Evolutionary conservation across 2,113 vertebrate genomes (phyloP).

Genomic region (Monopterus albus): DNA sequence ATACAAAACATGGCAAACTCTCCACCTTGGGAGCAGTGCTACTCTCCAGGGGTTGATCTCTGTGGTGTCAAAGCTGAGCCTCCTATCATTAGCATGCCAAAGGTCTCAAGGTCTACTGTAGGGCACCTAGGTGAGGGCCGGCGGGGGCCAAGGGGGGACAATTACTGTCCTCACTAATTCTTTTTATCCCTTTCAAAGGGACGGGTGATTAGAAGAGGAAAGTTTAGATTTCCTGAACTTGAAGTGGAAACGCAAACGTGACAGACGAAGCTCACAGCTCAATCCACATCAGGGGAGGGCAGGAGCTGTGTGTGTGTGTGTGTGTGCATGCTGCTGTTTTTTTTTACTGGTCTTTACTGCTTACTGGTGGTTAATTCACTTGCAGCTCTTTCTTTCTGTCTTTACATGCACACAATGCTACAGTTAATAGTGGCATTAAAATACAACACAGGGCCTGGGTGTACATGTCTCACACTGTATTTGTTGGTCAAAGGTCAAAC

Average conservation of each 20-base stretch:
- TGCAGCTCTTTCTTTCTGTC: background rate
- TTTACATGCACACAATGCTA: constrained; percentile 7
- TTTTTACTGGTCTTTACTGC: background rate
- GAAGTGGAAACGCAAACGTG: constrained; percentile 84
- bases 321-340: constrained; percentile 49
- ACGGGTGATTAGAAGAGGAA: constrained; percentile 82
- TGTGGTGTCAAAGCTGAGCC: constrained; percentile 59
- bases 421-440: constrained; percentile 23
- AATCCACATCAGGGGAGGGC: constrained; percentile 81
- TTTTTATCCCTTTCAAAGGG: constrained; percentile 82
- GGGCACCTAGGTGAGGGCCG: constrained; percentile 54
- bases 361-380: constrained; percentile 9
- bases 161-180: constrained; percentile 80
- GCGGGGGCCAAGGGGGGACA: constrained; percentile 52
- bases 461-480: too few relatives aligned
- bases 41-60: constrained; percentile 18
- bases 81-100: constrained; percentile 81
- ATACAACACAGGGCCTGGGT: constrained; percentile 20
- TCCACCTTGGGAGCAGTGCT: background rate
- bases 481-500: too few relatives aligned
- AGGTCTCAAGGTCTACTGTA: constrained; percentile 69
- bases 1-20: background rate
- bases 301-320: constrained; percentile 47
- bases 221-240: constrained; percentile 89
- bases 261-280: constrained; percentile 79